phyloP scores from a whole-genome alignment of 2,113 vertebrate species.

The Triplophysa tibetana region DNA sequence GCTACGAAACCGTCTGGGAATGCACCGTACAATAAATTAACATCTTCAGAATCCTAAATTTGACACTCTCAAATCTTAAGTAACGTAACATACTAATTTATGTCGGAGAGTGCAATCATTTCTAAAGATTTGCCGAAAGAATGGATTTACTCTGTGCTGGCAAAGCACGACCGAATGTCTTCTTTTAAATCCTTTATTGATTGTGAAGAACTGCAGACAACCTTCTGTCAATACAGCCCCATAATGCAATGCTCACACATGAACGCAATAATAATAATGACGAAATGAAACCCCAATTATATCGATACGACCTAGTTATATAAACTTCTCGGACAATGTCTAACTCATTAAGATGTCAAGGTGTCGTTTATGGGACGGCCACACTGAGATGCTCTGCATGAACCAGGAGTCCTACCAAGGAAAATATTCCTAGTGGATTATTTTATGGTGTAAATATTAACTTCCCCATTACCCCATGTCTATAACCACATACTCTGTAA shows the following conservation, averaged over 20 bases:
- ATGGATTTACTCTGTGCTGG: neutral
- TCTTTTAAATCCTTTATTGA: slow-evolving; percentile 53
- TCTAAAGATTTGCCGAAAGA: too few species aligned
- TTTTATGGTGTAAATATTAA: slow-evolving; percentile 32
- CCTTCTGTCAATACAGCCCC: slow-evolving; percentile 51
- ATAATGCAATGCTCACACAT: slow-evolving; percentile 50
- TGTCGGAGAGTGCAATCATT: neutral
- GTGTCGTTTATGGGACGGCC: slow-evolving; percentile 51
- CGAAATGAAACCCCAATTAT: slow-evolving; percentile 58
- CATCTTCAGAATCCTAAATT: too few species aligned
- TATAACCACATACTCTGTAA: slow-evolving; percentile 39
- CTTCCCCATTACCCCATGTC: slow-evolving; percentile 33
- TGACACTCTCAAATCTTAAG: too few species aligned
- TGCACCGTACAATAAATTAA: too few species aligned
- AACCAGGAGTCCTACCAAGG: neutral
- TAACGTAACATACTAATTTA: too few species aligned
- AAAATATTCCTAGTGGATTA: slow-evolving; percentile 24
- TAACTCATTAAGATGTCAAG: slow-evolving; percentile 54
- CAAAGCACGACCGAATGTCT: slow-evolving; percentile 23
- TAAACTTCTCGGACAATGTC: slow-evolving; percentile 48
- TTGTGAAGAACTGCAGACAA: slow-evolving; percentile 47
- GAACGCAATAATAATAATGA: slow-evolving; percentile 56
- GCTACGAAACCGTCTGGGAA: too few species aligned
- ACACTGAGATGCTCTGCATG: slow-evolving; percentile 24
- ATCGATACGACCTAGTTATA: slow-evolving; percentile 53